Conservation (phyloP, 2,888 invertebrate genomes). For the Schizaphis graminum region DNA sequence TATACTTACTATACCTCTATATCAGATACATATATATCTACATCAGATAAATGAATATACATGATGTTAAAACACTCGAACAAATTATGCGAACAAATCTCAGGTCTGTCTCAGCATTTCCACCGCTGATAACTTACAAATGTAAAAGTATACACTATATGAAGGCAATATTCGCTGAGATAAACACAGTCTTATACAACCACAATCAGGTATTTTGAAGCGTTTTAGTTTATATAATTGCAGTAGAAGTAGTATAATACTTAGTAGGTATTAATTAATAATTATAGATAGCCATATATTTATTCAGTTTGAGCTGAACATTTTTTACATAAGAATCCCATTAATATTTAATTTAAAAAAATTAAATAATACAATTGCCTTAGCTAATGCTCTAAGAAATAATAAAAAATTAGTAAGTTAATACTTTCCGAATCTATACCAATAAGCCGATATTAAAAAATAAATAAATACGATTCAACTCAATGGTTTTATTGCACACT, state of each 20-base stretch:
- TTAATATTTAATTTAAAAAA: background rate
- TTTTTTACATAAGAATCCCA: background rate
- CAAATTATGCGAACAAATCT: background rate
- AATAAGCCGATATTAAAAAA: background rate
- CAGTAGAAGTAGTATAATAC: background rate
- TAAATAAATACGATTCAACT: background rate
- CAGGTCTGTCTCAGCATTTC: background rate
- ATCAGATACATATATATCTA: background rate
- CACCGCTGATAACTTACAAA: background rate
- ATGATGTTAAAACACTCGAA: background rate
- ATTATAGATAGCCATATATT: background rate
- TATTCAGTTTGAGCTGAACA: background rate
- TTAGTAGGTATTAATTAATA: background rate
- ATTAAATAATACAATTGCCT: background rate
- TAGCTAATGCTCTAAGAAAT: background rate
- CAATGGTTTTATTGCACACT: background rate
- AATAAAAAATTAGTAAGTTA: background rate
- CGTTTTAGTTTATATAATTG: background rate
- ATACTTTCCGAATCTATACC: background rate
- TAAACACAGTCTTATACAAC: constrained; percentile 10
- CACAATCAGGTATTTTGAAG: background rate
- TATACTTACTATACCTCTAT: too few species aligned
- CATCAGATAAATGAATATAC: background rate
- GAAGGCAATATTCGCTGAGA: background rate
- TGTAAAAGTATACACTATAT: background rate